phyloP scores from a whole-genome alignment of 2,797 vertebrate species.

The Manis crassicaudata region DNA sequence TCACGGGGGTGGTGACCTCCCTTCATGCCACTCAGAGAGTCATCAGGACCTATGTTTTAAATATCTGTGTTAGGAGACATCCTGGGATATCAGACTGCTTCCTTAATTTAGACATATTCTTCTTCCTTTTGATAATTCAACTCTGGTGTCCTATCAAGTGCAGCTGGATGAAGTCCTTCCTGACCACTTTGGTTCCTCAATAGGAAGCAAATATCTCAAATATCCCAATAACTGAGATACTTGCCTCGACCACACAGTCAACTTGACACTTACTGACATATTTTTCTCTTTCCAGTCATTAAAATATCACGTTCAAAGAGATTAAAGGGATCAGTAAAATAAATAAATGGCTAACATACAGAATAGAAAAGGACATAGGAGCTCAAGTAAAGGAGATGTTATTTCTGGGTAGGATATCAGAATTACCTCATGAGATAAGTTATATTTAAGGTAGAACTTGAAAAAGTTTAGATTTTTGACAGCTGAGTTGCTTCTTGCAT shows the following conservation, averaged over 20 bases:
- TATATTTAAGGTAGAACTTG: neutral
- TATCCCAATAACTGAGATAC: neutral
- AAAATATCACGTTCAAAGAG: neutral
- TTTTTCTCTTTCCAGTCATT: slow-evolving; percentile 6
- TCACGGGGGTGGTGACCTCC: neutral
- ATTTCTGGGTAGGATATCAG: neutral
- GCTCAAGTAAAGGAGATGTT: neutral
- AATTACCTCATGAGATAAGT: neutral
- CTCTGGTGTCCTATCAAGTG: neutral
- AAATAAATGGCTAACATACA: neutral
- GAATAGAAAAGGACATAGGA: neutral
- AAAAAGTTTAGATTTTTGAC: neutral
- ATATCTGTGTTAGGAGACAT: neutral
- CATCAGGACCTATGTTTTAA: neutral
- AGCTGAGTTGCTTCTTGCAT: neutral
- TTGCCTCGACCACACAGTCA: neutral
- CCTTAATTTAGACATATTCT: neutral
- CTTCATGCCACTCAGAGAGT: neutral
- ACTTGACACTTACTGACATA: neutral
- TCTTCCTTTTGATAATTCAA: neutral
- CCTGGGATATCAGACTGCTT: neutral
- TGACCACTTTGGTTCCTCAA: neutral
- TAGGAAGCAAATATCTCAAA: too few species aligned
- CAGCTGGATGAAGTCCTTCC: neutral
- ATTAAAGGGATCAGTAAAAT: neutral